Base-by-base conservation (phyloP, 2,113 vertebrate genomes). In the Ifrita kowaldi region DNA sequence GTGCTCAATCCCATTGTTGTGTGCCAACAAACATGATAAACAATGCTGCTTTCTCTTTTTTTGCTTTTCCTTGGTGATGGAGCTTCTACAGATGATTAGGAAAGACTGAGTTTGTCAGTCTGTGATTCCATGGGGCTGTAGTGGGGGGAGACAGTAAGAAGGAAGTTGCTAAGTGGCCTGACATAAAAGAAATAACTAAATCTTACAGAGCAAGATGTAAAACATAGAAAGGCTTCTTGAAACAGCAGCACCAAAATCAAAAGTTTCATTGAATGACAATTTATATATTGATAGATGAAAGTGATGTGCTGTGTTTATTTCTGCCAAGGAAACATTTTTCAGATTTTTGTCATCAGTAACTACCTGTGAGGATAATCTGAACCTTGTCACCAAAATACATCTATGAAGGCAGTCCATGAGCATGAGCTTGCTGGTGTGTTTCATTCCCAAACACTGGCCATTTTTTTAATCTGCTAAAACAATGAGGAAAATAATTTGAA, bases 191-290 rank as follows among this genome's bases (percentile, higher is more conserved):
- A 62, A 15, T 8, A 27, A 30, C n/a, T 52, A 53, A 59, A 64
- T 68, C 32, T 79, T n/a, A 23, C 0, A 0, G 30, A 65, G n/a
- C 14, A 65, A 78, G 50, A 59, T 39, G 20, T 33, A 46, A 49
- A 84, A 67, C 26, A 37, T 42, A 52, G 12, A n/a, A 79, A 79
- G 33, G 10, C 8, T 68, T 86, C 46, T 55, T 57, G 33, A 23
- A 86, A 55, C 28, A 71, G 49, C 32, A 62, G 46, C 53, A 42
- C 13, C 3, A 10, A 64, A 35, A 73, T 88, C 10, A 52, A 18
- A 83, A 60, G 9, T 76, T 65, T 37, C 2, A 6, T 37, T 1
- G 1, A 65, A 73, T 56, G n/a, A 17, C 23, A 65, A 22, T 49
- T 33, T 57, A 28, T 71, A 0, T 64, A 69, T 62, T 2, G 1